Base-by-base conservation (phyloP, 2,797 vertebrate genomes). In the Phrynocephalus forsythii region DNA sequence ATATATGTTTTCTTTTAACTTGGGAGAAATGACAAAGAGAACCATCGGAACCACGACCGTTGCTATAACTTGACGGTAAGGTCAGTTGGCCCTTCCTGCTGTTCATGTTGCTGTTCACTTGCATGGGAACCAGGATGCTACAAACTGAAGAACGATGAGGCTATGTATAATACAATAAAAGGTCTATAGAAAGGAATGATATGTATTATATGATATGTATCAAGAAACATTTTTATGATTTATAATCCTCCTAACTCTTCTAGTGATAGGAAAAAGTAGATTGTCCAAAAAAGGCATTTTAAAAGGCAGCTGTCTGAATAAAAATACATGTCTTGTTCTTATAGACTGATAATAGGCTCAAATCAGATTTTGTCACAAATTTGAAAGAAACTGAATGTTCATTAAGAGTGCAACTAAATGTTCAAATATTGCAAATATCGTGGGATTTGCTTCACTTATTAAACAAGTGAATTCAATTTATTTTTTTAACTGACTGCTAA, bases 1-100 rank as follows among this genome's bases (percentile, higher is more conserved):
- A 48, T 85, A 79, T 33, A 88, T 83, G 1, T 26, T 89, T 90
- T 75, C 28, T 28, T 89, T 91, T 52, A 20, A 66, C 33, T 56
- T 81, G 33, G n/a, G 72, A 24, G 38, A 83, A 79, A 88, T 44
- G 60, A 9, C 1, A 44, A 78, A 76, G 78, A 20, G 6, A 72
- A 56, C 16, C 11, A 20, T 1, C 75, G 56, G 33, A 22, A 48
- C n/a, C n/a, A 30, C 75, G 16, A 44, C n/a, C 10, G 8, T 66
- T 28, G 24, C 63, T 79, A 50, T 26, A n/a, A 52, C 9, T 30
- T 16, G 80, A 44, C 28, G 6, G 8, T 44, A 44, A 44, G 5
- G 38, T 44, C 3, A 3, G 48, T 30, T 68, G 20, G n/a, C 52
- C 52, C 52, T 56, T 56, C 10, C 60, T 18, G 20, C 20, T 63